Conservation (phyloP, 2,888 invertebrate species). For the Epistrophella euchroma region DNA sequence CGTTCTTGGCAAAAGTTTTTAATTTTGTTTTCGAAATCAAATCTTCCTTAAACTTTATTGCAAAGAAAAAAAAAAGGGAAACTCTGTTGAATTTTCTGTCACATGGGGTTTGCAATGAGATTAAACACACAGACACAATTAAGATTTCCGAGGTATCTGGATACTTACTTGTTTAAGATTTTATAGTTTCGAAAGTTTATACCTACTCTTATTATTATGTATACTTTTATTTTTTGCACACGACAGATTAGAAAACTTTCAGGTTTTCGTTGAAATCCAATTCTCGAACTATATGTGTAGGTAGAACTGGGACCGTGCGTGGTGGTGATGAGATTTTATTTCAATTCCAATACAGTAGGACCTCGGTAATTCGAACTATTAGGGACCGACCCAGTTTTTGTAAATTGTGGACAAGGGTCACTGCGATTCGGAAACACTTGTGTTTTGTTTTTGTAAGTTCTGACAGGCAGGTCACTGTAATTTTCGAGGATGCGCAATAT, state of each 20-base stretch:
- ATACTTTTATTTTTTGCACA: background rate
- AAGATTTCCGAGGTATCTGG: background rate
- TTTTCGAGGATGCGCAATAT: too few species aligned
- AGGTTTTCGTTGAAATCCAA: background rate
- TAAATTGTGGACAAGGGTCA: too few species aligned
- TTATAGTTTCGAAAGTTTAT: background rate
- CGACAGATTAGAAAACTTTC: background rate
- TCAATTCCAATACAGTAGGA: too few species aligned
- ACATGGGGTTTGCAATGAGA: background rate
- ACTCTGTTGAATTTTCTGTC: background rate
- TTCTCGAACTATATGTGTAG: too few species aligned
- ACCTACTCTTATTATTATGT: background rate
- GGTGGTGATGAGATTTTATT: too few species aligned
- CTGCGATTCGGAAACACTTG: too few species aligned
- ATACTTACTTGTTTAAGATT: constrained; percentile 1
- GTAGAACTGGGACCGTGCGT: too few species aligned
- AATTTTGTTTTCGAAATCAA: constrained; percentile 5
- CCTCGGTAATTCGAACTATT: too few species aligned
- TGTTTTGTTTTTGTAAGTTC: too few species aligned
- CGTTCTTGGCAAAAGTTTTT: background rate
- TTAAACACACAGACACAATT: background rate
- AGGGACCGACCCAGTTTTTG: too few species aligned
- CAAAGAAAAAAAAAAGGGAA: background rate
- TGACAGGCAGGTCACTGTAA: too few species aligned
- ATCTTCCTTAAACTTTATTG: background rate